Evolutionary conservation across 2,888 invertebrate species (phyloP).

Genomic region (Archips crataeganus): DNA sequence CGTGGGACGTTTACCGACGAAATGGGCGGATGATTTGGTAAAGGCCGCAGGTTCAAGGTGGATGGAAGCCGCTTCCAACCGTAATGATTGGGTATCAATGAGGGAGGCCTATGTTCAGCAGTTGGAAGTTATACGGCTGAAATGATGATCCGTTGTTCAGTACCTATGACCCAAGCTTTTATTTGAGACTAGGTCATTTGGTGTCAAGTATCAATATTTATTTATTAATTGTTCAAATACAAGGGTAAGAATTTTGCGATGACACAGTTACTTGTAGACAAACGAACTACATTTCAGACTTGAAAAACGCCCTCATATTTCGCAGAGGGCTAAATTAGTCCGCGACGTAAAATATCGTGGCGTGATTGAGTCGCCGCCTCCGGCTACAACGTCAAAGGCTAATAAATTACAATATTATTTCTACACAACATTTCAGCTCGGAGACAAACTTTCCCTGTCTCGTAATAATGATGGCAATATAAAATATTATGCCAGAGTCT

Average conservation of each 20-base stretch:
- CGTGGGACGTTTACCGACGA: too few relatives aligned
- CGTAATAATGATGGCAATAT: background rate
- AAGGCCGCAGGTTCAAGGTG: too few relatives aligned
- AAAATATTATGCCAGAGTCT: background rate
- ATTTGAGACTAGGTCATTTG: too few relatives aligned
- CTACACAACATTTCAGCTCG: constrained; percentile 3
- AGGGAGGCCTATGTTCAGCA: too few relatives aligned
- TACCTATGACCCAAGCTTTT: too few relatives aligned
- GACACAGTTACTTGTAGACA: background rate
- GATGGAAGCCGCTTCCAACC: too few relatives aligned
- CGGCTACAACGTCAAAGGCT: constrained; percentile 1
- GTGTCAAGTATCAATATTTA: too few relatives aligned
- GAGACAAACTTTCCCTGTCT: background rate
- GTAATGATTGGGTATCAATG: too few relatives aligned
- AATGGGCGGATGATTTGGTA: too few relatives aligned
- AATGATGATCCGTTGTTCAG: too few relatives aligned
- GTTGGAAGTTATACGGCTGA: too few relatives aligned
- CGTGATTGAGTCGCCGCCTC: constrained; percentile 3
- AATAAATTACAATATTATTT: constrained; percentile 22
- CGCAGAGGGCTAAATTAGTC: background rate
- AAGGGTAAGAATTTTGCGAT: background rate
- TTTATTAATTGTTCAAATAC: too few relatives aligned
- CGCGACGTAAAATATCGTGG: background rate
- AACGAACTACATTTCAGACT: background rate
- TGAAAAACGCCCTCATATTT: background rate